phyloP scores from a whole-genome alignment of 2,888 invertebrate species.

The Ligdia adustata region DNA sequence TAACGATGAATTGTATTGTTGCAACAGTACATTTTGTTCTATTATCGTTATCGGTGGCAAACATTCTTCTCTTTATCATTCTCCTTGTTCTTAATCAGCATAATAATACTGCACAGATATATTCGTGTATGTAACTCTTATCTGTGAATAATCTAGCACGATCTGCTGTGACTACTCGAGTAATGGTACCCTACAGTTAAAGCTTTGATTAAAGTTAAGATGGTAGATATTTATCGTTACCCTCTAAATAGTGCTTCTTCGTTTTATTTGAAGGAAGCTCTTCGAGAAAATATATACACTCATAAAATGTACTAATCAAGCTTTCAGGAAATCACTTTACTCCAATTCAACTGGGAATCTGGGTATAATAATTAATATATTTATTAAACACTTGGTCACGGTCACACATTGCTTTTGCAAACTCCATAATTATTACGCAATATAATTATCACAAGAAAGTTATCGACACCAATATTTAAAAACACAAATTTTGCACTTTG shows the following conservation, averaged over 20 bases:
- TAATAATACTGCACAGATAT: no score
- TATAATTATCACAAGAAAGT: slow-evolving; percentile 42
- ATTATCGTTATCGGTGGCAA: no score
- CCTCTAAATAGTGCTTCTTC: not conserved
- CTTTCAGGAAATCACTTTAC: slow-evolving; percentile 39
- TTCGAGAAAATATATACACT: slow-evolving; percentile 37
- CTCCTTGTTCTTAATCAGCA: no score
- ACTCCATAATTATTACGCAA: slow-evolving; percentile 45
- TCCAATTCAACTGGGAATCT: slow-evolving; percentile 16
- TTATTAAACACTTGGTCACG: slow-evolving; percentile 42
- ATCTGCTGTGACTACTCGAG: no score
- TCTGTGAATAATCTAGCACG: no score
- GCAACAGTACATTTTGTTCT: no score
- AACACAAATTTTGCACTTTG: slow-evolving; percentile 43
- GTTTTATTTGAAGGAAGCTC: slow-evolving; percentile 46
- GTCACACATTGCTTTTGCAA: slow-evolving; percentile 59
- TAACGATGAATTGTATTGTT: no score
- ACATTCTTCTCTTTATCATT: no score
- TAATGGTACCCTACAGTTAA: no score
- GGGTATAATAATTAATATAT: slow-evolving; percentile 34
- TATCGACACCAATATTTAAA: slow-evolving; percentile 39
- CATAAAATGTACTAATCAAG: slow-evolving; percentile 36
- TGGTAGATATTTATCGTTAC: no score
- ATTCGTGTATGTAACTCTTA: no score
- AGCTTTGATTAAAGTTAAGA: no score